Percentiles rank a stretch among this genome's conserved stretches.
Conservation (phyloP, 2,888 invertebrate species). For the Nomada fabriciana region DNA sequence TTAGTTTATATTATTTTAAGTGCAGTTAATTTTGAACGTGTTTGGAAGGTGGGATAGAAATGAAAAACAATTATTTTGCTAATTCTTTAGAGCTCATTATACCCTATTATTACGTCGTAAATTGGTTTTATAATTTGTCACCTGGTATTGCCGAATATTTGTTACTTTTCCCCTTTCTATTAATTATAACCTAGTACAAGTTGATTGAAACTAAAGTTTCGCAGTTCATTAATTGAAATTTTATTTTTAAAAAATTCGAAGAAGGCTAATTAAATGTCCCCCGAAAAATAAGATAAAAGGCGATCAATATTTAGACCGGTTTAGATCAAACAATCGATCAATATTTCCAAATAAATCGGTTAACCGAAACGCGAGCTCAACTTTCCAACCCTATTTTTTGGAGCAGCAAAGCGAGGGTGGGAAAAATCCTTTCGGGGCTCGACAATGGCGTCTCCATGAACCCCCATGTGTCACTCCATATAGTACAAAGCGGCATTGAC, state of each 20-base stretch:
- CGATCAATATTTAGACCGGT: constrained; percentile 76
- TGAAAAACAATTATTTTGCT: background rate
- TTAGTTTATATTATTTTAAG: too few relatives aligned
- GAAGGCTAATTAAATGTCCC: background rate
- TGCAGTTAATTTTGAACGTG: too few relatives aligned
- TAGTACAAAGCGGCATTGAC: constrained; percentile 70
- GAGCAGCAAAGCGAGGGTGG: constrained; percentile 38
- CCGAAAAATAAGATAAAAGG: background rate
- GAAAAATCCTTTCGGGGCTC: constrained; percentile 70
- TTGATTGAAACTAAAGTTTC: background rate
- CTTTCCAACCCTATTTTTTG: constrained; percentile 62
- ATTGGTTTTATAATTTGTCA: too few relatives aligned
- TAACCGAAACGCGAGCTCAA: constrained; percentile 59
- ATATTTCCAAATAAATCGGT: constrained; percentile 78
- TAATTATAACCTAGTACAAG: too few relatives aligned
- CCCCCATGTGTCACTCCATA: constrained; percentile 72
- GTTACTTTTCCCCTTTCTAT: too few relatives aligned
- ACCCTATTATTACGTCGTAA: too few relatives aligned
- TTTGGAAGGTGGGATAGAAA: background rate
- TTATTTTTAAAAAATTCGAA: background rate
- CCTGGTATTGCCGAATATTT: too few relatives aligned
- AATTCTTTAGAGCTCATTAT: background rate
- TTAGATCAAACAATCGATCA: constrained; percentile 68
- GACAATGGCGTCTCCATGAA: constrained; percentile 66
- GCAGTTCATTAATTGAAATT: background rate